Percentiles rank a stretch among this genome's conserved stretches.
These are phyloP conservation scores for Zalophus californianus DNA, from an alignment of 2,797 vertebrate species.

Conservation along the genomic window DNA sequence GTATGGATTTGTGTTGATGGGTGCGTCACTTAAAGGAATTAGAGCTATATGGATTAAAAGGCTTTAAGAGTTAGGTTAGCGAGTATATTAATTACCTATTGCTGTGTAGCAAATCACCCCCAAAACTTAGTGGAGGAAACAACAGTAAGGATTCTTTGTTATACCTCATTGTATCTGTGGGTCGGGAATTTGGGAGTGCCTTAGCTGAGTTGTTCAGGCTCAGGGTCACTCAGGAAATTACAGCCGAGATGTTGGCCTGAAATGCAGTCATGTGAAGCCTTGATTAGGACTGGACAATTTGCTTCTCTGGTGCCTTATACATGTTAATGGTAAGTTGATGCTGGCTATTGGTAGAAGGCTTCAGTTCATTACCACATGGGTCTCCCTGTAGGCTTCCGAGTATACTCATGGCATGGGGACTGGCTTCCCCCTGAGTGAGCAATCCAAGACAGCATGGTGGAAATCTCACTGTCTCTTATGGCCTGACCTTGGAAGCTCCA, in stretches of 20 bases:
- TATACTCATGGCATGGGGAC: background rate
- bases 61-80: background rate
- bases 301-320: background rate
- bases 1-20: background rate
- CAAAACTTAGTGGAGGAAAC: background rate
- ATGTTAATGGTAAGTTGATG: background rate
- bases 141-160: background rate
- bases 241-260: background rate
- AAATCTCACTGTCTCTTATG: background rate
- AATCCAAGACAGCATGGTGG: background rate
- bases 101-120: background rate
- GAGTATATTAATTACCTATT: background rate
- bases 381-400: background rate
- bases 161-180: background rate
- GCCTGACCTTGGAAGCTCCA: background rate
- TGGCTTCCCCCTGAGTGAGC: background rate
- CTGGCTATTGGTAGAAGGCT: background rate
- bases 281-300: background rate
- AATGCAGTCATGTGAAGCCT: background rate
- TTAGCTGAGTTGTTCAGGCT: background rate
- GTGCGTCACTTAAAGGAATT: background rate
- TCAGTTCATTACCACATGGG: background rate
- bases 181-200: background rate
- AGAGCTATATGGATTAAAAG: background rate
- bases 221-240: background rate